Evolutionary conservation across 2,113 vertebrate genomes (phyloP).

Genomic region (Coregonus clupeaformis): DNA sequence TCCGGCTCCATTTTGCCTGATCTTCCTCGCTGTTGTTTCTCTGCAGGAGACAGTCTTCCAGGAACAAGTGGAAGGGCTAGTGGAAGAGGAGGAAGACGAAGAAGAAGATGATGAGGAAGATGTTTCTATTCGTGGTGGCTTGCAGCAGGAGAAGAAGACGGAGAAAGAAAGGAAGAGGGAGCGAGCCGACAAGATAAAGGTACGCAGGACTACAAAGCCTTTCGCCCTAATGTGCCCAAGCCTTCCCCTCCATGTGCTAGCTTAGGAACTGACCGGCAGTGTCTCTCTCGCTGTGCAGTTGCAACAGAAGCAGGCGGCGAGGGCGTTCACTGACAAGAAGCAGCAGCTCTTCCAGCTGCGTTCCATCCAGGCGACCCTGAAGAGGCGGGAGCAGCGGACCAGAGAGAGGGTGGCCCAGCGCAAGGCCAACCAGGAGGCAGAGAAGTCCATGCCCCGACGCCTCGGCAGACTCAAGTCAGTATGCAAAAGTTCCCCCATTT

Average conservation of each 20-base stretch:
- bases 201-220: constrained; percentile 37
- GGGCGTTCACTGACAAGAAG: constrained; percentile 28
- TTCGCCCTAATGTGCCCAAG: neutral
- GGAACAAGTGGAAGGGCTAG: constrained; percentile 84
- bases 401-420: constrained; percentile 57
- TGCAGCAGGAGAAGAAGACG: constrained; percentile 74
- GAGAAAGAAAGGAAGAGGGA: constrained; percentile 81
- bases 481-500: too few relatives aligned
- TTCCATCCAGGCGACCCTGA: constrained; percentile 76
- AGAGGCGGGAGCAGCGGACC: constrained; percentile 64
- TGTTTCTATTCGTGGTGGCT: neutral
- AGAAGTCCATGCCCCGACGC: constrained; percentile 77
- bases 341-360: constrained; percentile 86
- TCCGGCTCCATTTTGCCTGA: neutral
- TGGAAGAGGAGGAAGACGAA: constrained; percentile 73
- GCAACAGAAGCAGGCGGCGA: constrained; percentile 38
- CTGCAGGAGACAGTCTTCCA: constrained; percentile 72
- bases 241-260: neutral
- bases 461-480: constrained; percentile 85
- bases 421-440: constrained; percentile 56
- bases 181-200: constrained; percentile 72
- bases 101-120: constrained; percentile 40
- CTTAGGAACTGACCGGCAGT: neutral
- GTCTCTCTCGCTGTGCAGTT: constrained; percentile 47
- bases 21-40: neutral